Base-by-base conservation (phyloP, 2,797 vertebrate species). In the Psittacula echo region DNA sequence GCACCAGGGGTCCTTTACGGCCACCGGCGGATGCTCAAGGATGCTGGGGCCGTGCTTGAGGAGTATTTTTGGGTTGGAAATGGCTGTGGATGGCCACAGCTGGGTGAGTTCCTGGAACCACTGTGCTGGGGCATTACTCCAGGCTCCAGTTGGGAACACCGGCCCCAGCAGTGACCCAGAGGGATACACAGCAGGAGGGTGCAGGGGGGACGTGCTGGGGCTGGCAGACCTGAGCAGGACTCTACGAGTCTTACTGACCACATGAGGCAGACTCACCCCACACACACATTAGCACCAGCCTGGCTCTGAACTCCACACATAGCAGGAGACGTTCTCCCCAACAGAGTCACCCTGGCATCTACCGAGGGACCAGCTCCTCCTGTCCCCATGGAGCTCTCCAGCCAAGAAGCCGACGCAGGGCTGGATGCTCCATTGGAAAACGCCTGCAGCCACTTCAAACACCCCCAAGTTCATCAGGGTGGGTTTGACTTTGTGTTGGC, bases 381-480 rank as follows among this genome's bases (percentile, higher is more conserved):
- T 45, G 23, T 60, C 77, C 71, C 61, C 78, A 23, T 1, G 0
- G 60, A 89, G 68, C 82, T 5, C 34, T 58, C 34, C 23, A 60
- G 56, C 34, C 56, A 60, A 34, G 48, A 26, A 67, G 64, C 89
- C 1, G 6, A 5, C 1, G 0, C 72, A 4, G 30, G 73, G 78
- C 83, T 93, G 84, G 70, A 53, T 41, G 64, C 66, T 70, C 71
- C 86, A 3, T 21, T 0, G 4, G 79, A 91, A 94, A 91, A 87
- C 94, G 94, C 95, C 89, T 95, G 93, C 92, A 95, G 70, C 66
- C 82, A 85, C 91, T 94, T 61, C 19, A 51, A 37, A 64, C 19
- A 34, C 34, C 23, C 10, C 15, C 23, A 30, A 37, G 58, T 77
- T 58, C 13, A 5, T 7, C 34, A 24, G 34, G 53, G 34, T 48